Percentiles rank a stretch among this genome's conserved stretches.
Evolutionary conservation across 2,888 invertebrate species (phyloP).

Genomic region (Matsumyia berberina): DNA sequence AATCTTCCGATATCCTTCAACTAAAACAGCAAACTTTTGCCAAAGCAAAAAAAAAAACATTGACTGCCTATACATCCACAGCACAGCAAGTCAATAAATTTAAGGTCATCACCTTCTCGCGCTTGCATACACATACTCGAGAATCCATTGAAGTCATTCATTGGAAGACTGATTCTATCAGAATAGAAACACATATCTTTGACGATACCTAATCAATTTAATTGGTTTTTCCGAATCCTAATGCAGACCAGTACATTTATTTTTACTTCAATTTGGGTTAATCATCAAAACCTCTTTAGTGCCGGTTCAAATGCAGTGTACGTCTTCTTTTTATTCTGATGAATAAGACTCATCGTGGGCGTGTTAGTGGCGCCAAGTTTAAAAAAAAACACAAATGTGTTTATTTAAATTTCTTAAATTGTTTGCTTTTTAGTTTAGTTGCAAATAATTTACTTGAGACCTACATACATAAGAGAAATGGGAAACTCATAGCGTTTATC

Average conservation of each 20-base stretch:
- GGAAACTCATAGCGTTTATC: conserved; percentile 52
- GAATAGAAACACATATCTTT: conserved; percentile 14
- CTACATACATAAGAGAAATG: conserved; percentile 23
- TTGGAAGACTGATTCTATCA: conserved; percentile 35
- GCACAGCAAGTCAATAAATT: neutral
- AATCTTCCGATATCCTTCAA: neutral
- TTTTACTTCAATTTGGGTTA: conserved; percentile 34
- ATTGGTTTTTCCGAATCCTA: conserved; percentile 24
- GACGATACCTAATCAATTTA: conserved; percentile 33
- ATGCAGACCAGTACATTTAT: conserved; percentile 25
- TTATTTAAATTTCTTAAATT: conserved; percentile 18
- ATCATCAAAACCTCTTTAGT: conserved; percentile 39
- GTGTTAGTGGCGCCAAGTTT: conserved; percentile 54
- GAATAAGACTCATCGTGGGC: conserved; percentile 6
- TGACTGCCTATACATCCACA: neutral
- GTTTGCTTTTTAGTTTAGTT: conserved; percentile 11
- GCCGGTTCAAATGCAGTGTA: conserved; percentile 17
- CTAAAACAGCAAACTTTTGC: neutral
- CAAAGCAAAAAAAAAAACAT: neutral
- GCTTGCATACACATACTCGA: conserved; percentile 11
- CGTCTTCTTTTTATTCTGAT: conserved; percentile 22
- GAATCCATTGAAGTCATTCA: conserved; percentile 27
- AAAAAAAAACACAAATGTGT: conserved; percentile 25
- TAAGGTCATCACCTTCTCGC: neutral
- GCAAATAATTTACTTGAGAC: conserved; percentile 16